Percentiles rank a stretch among this genome's conserved stretches.
These are phyloP conservation scores for Oncopeltus fasciatus DNA, from an alignment of 1,140 invertebrate species.

Conservation along the genomic window DNA sequence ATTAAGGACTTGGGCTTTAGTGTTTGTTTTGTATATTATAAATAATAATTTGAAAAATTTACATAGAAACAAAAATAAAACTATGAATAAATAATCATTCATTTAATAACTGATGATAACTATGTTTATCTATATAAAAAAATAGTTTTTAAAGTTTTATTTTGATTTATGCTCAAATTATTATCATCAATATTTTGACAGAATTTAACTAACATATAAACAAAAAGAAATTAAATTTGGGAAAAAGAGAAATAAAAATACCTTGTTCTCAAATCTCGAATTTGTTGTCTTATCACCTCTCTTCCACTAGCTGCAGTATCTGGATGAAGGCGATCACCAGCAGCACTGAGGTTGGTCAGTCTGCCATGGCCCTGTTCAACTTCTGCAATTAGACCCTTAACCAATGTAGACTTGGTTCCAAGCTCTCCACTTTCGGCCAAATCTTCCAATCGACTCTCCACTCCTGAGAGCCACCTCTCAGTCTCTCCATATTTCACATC, in stretches of 20 bases:
- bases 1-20: too few species aligned
- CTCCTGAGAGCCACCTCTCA: conserved; percentile 56
- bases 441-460: conserved; percentile 53
- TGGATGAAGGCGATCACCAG: conserved; percentile 74
- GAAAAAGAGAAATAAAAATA: conserved; percentile 17
- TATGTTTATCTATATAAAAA: neutral
- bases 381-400: conserved; percentile 66
- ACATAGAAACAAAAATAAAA: too few species aligned
- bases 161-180: too few species aligned
- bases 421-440: conserved; percentile 24
- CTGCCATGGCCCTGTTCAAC: conserved; percentile 65
- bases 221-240: too few species aligned
- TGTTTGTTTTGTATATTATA: too few species aligned
- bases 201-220: too few species aligned
- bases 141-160: neutral
- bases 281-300: conserved; percentile 69
- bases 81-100: too few species aligned
- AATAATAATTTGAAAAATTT: too few species aligned
- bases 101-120: too few species aligned
- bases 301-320: conserved; percentile 81
- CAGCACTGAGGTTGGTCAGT: conserved; percentile 50
- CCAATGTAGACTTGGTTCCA: conserved; percentile 43
- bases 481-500: conserved; percentile 60
- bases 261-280: conserved; percentile 54
- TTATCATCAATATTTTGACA: too few species aligned